Conservation (phyloP, 2,113 vertebrate species). For the Petroica traversi region DNA sequence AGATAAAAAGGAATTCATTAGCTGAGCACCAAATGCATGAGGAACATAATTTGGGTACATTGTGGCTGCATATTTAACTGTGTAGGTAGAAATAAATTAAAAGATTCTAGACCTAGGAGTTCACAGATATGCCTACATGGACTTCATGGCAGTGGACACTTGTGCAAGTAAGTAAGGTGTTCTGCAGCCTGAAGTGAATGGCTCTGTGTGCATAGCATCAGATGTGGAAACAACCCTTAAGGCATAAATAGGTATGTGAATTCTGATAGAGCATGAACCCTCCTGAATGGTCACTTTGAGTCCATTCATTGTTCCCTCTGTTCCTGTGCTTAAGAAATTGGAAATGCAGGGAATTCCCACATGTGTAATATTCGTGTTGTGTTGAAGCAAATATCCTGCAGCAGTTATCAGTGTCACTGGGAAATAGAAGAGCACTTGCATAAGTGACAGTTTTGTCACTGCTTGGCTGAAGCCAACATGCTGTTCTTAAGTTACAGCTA, state of each 20-base stretch:
- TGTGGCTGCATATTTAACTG: not conserved
- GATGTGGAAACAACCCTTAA: not conserved
- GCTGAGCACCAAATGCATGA: not conserved
- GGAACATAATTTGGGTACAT: not conserved
- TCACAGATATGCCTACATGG: not conserved
- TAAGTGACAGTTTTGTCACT: not conserved
- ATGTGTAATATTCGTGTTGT: accelerated
- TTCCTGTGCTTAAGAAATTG: not conserved
- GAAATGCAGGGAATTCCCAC: not conserved
- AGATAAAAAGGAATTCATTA: not conserved
- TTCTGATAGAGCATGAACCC: not conserved
- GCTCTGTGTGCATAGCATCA: not conserved
- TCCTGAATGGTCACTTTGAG: not conserved
- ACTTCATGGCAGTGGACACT: not conserved
- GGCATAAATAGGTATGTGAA: not conserved
- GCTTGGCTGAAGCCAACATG: not conserved
- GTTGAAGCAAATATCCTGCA: not conserved
- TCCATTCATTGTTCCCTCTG: not conserved
- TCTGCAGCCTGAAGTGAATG: not conserved
- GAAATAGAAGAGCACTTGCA: not conserved
- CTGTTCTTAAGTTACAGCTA: not conserved
- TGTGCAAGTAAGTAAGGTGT: not conserved
- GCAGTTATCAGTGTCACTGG: not conserved
- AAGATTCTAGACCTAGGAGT: not conserved
- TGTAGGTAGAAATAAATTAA: not conserved